Evolutionary conservation across 2,888 invertebrate genomes (phyloP), one percentile per base, ranked within the genome.

Genomic region (Polydesmus complanatus): DNA sequence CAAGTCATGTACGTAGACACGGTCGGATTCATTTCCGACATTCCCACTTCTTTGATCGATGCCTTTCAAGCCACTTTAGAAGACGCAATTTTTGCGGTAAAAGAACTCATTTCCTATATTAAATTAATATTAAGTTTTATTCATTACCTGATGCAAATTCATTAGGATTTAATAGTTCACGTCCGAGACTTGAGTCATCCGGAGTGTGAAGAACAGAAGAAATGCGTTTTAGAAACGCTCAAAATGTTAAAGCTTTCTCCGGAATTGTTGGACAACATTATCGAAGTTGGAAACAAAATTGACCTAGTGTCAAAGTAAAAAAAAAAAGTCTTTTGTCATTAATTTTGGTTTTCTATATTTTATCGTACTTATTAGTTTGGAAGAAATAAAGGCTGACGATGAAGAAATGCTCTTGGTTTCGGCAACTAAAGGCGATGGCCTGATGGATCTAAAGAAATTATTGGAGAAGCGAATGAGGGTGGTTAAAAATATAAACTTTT

Each of bases 1-100:
- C 78, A 81, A 67, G 80, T 84, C 14, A 74, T 88, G 1, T 88
- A 81, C 67, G 80, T 89, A 64, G 91, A 92, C 72, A 92, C 91
- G 0, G 86, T 91, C 49, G 90, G 91, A 0, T 92, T 91, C 71
- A 86, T 92, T 71, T 84, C 87, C 2, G 83, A 90, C 71, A 81
- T 92, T 62, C 91, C 91, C 0, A 83, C 84, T 1, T 78, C 79
- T 62, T 76, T 91, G 51, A 81, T 90, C 47, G 84, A 86, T 67
- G 86, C 89, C 56, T 91, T 91, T 71, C 75, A 81, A 55, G 85
- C 86, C 0, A 91, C 90, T 0, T 74, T 92, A 59, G 85, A 88
- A 70, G 90, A 91, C 75, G 85, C 86, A 0, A 75, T 84, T 68
- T 72, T 80, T 65, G 86, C 90, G 51, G 86, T 79, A 73, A 72